Base-by-base conservation (phyloP, 2,888 invertebrate species). In the Laothoe populi region DNA sequence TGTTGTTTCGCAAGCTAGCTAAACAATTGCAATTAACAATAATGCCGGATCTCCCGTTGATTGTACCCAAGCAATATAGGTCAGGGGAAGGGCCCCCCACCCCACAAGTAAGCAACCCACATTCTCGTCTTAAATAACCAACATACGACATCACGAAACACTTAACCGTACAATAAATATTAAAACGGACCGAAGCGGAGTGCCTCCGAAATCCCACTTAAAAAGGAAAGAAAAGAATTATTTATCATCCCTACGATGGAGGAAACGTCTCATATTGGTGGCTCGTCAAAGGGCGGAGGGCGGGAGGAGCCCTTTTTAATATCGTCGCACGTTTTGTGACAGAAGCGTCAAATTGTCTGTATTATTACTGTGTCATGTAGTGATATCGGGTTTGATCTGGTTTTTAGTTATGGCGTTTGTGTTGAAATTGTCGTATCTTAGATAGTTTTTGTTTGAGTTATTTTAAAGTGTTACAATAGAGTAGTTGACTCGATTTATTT, bases 171-270 rank as follows among this genome's bases (percentile, higher is more conserved):
- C 48, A 49, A 49, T 48, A 48, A 60, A 60, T 60, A 40, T 48
- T 48, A 48, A 40, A 49, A 49, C 11, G 7, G n/a, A 46, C 11
- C 31, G 48, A 38, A 16, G 49, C 11, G 38, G 38, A 60, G 38
- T 40, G 38, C 48, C 13, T 49, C 23, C 38, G 16, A 24, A 60
- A 60, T 48, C 40, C 60, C 40, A 60, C 60, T 60, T 60, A 60
- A 60, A 59, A 60, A 40, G 48, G 48, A 60, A 60, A 60, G 46
- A 60, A 60, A 49, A 35, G 60, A 60, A 60, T 60, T 60, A 60
- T 49, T 60, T 60, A 60, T 60, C 40, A 40, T 24, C 7, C 16
- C 24, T 45, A 16, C 48, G 38, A 16, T 48, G 4, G 48, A 60
- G 38, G 23, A n/a, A 24, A 16, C 38, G 23, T 40, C 35, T 23